Conservation (phyloP, 2,888 invertebrate genomes). For the Poecilobothrus nobilitatus region DNA sequence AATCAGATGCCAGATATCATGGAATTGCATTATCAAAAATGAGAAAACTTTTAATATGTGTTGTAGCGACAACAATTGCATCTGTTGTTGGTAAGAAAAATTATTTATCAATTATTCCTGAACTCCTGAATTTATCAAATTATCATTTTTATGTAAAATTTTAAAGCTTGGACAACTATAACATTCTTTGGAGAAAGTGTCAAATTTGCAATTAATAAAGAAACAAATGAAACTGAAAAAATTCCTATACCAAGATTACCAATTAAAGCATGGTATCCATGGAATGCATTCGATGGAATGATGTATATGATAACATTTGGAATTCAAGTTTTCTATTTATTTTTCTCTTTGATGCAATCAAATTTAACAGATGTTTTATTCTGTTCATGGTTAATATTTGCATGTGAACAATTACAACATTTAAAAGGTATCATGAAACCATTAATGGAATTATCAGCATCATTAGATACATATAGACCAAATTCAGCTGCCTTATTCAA, state of each 20-base stretch:
- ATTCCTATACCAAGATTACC: constrained; percentile 65
- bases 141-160: too few species aligned
- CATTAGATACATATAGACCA: constrained; percentile 66
- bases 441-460: constrained; percentile 75
- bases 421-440: constrained; percentile 80
- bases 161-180: constrained; percentile 64
- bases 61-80: constrained; percentile 53
- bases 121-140: too few species aligned
- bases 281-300: constrained; percentile 61
- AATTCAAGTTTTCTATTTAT: constrained; percentile 62
- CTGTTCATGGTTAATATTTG: constrained; percentile 76
- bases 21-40: constrained; percentile 65
- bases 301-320: constrained; percentile 58
- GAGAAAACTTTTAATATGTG: constrained; percentile 61
- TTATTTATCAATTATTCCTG: constrained; percentile 26
- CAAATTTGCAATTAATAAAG: constrained; percentile 56
- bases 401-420: constrained; percentile 78
- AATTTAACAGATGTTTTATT: constrained; percentile 67
- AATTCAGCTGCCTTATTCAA: constrained; percentile 63
- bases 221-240: constrained; percentile 61
- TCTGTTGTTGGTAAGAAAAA: constrained; percentile 50
- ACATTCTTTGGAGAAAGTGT: constrained; percentile 75
- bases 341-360: constrained; percentile 54
- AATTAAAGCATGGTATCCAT: constrained; percentile 72
- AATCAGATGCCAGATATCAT: constrained; percentile 71